Evolutionary conservation across 2,113 vertebrate genomes (phyloP).

Genomic region (Opisthocomus hoazin): DNA sequence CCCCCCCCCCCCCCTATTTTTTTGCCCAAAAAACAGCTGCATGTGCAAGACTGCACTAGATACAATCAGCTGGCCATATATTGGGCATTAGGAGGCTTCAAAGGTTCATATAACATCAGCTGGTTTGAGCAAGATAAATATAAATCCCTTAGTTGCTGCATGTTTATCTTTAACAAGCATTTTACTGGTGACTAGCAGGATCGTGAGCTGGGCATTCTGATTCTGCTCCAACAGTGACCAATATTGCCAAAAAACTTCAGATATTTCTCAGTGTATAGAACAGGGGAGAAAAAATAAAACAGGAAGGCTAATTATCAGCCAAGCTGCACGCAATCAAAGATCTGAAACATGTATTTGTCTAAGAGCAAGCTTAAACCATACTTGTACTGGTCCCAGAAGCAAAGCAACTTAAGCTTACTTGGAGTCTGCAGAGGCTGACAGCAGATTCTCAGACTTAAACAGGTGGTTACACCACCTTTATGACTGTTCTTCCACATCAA

Average conservation of each 20-base stretch:
- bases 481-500: background rate
- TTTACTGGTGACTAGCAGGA: background rate
- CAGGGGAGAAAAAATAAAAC: background rate
- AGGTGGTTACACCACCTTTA: background rate
- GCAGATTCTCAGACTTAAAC: background rate
- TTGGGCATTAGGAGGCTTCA: background rate
- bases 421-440: background rate
- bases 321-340: background rate
- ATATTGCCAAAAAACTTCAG: background rate
- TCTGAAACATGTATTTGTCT: background rate
- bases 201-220: background rate
- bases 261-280: background rate
- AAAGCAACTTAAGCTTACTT: background rate
- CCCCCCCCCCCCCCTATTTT: fast-evolving
- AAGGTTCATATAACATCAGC: background rate
- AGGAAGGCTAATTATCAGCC: background rate
- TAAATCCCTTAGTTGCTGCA: too few species aligned
- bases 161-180: background rate
- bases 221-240: background rate
- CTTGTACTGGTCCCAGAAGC: background rate
- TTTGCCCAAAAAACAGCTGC: background rate
- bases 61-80: background rate
- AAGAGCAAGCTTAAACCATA: background rate
- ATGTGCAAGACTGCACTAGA: background rate
- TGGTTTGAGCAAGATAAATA: background rate